Conservation (phyloP, 2,113 vertebrate genomes). For the Heterotilapia buettikoferi region DNA sequence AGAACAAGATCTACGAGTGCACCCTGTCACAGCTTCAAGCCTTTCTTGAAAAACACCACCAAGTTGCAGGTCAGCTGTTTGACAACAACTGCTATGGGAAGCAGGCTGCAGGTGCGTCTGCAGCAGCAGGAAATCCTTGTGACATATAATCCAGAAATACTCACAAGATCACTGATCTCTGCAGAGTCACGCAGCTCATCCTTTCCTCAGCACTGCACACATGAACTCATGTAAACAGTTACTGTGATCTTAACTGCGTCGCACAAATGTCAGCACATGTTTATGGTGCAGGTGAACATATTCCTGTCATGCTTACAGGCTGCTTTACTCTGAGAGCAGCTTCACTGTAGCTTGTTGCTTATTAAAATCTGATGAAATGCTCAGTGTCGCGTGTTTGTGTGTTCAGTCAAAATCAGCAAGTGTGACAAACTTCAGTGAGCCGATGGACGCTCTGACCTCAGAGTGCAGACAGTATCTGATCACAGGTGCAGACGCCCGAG, state of each 20-base stretch:
- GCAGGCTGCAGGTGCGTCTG: fast-evolving
- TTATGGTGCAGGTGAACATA: not conserved
- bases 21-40: fast-evolving
- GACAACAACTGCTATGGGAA: fast-evolving
- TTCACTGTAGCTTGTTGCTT: not conserved
- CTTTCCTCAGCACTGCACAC: not conserved
- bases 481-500: not conserved
- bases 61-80: fast-evolving
- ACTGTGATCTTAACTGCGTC: not conserved
- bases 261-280: fast-evolving
- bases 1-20: fast-evolving
- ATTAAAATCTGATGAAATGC: not conserved
- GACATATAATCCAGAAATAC: not conserved
- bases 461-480: too few species aligned
- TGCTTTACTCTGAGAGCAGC: not conserved
- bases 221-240: not conserved
- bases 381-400: not conserved
- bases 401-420: not conserved
- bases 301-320: not conserved
- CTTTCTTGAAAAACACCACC: fast-evolving
- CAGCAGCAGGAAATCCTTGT: fast-evolving
- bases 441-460: not conserved
- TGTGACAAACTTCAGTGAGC: fast-evolving
- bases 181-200: not conserved
- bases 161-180: not conserved